phyloP scores from a whole-genome alignment of 2,113 vertebrate species.

The Psittacula cyanocephala region DNA sequence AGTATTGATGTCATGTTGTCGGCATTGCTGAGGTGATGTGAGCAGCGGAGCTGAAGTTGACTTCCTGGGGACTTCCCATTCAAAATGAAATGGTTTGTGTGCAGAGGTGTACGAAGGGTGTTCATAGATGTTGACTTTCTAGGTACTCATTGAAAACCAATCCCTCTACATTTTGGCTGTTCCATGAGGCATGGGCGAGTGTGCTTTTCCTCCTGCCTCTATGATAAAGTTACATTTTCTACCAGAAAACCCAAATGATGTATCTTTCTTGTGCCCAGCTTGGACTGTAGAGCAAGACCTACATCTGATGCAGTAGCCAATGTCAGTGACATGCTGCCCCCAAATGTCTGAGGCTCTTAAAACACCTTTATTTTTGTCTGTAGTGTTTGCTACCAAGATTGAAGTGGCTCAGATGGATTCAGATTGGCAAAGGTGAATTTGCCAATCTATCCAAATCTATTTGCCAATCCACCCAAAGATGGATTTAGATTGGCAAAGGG shows the following conservation, averaged over 20 bases:
- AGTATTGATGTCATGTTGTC: not conserved
- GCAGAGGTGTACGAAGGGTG: not conserved
- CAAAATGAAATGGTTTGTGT: not conserved
- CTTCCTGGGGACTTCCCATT: not conserved
- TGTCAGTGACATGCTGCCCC: not conserved
- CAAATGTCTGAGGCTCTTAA: not conserved
- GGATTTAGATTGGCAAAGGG: not conserved
- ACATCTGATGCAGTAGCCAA: rapidly evolving
- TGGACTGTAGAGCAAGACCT: not conserved
- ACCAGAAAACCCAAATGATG: rapidly evolving
- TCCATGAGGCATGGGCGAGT: rapidly evolving
- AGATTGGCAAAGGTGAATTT: not conserved
- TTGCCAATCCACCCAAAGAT: not conserved
- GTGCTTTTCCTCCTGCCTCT: not conserved
- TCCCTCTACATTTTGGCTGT: not conserved
- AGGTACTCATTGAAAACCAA: not conserved
- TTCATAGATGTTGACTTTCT: not conserved
- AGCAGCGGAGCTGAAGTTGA: not conserved
- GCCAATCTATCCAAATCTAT: too few relatives aligned
- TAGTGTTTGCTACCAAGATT: not conserved
- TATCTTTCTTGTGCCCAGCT: not conserved
- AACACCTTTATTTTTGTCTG: not conserved
- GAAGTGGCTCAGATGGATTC: not conserved
- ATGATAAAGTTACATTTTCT: not conserved
- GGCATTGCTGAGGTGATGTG: not conserved